Evolutionary conservation across 2,113 vertebrate genomes (phyloP), one percentile per base, ranked within the genome.

Genomic region (Rhombomys opimus): DNA sequence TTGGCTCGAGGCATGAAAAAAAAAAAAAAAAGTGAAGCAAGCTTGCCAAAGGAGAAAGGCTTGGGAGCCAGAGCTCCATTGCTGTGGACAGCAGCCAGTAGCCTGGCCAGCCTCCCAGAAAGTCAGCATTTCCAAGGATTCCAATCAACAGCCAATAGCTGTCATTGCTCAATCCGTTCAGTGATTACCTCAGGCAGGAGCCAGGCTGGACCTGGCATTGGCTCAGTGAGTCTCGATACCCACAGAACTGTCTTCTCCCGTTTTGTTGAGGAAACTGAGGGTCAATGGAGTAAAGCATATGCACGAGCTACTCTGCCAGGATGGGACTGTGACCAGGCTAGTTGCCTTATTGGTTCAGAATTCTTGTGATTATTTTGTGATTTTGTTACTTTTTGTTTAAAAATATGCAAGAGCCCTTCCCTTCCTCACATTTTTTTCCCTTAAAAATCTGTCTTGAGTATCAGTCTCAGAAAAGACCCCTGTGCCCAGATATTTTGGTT

Each of bases 1-100:
- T 95, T 81, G 75, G 77, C 96, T 57, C 76, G 17, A 7, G 41
- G 89, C 41, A 13, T 81, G 92, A 4, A 95, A 90, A 89, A 54
- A 38, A 41, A 35, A 46, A 89, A 84, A 93, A 89, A 63, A 32
- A 38, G 23, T n/a, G 50, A 70, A n/a, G 85, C 18, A 63, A 57
- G 67, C 25, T 61, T 93, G 86, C 86, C 38, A 46, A 87, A 86
- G 61, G 88, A 92, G 27, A n/a, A 65, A 72, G 86, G 84, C 35
- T 85, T 52, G 46, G 59, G 52, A 87, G 72, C 38, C 59, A 4
- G 38, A 4, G 87, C 54, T 87, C 76, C 14, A 8, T 38, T 23
- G 61, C 90, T 85, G 5, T 0, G 78, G 96, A 89, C 91, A 81
- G 76, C 96, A 80, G 32, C 76, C 89, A 41, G 59, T 10, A 7